Evolutionary conservation across 2,113 vertebrate genomes (phyloP), one percentile per base, ranked within the genome.

Genomic region (Syngnathus typhle): DNA sequence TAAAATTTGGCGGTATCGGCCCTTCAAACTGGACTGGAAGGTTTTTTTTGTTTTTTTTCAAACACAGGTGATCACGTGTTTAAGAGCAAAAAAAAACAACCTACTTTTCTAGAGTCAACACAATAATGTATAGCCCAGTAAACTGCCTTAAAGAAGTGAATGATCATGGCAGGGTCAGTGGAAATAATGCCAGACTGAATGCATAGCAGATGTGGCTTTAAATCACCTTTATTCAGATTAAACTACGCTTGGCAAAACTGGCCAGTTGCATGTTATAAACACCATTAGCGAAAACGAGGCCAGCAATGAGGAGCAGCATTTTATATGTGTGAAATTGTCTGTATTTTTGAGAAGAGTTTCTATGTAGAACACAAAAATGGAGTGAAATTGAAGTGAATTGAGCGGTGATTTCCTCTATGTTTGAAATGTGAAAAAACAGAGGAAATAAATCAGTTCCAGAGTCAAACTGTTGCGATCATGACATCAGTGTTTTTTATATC

Each of bases 151-250:
- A 16, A 49, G 47, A 49, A 19, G 47, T 49, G 18, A 51, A n/a
- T 6, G n/a, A n/a, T 51, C 19, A 51, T 6, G 18, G 47, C 58
- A 19, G 56, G 21, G 11, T 55, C 52, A 21, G 8, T 21, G 52
- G 52, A 27, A 36, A 27, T 68, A 27, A 1, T 16, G 47, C 55
- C 59, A 76, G 74, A 87, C 80, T 76, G 72, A 51, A 69, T 27
- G 46, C 52, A 49, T 32, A 56, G 37, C 12, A 60, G 43, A 65
- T 0, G 18, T 21, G 65, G 67, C 66, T 73, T 63, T 4, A 61
- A 67, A 46, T 75, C 56, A 72, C 67, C 68, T 65, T 69, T 74
- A 83, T 77, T 78, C 72, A 79, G 68, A 76, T 82, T 72, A 82
- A 70, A 78, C 16, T 65, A 36, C 63, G 64, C 70, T 66, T 63